Percentiles rank a stretch among this genome's conserved stretches.
These are phyloP conservation scores for Anguilla japonica DNA, from an alignment of 2,113 vertebrate genomes.

Conservation along the genomic window DNA sequence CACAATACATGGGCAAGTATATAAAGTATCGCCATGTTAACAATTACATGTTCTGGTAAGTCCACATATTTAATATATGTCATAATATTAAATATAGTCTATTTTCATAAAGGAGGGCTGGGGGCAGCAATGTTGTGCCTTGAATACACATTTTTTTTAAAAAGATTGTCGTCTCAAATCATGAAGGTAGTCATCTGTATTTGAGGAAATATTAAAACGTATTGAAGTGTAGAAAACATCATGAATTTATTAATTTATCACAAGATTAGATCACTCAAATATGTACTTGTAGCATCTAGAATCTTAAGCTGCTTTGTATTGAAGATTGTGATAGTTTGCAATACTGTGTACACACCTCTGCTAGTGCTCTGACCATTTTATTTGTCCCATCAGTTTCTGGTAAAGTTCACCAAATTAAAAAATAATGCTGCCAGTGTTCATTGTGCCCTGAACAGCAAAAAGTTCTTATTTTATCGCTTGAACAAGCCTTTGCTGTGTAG, in stretches of 20 bases:
- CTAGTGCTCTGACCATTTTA: background rate
- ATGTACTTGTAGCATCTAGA: background rate
- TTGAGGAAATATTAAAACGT: background rate
- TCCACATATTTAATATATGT: too few relatives aligned
- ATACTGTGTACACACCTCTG: background rate
- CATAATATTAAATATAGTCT: too few relatives aligned
- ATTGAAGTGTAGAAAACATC: too few relatives aligned
- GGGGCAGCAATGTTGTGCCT: too few relatives aligned
- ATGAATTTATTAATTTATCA: background rate
- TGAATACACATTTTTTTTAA: too few relatives aligned
- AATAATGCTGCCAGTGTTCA: background rate
- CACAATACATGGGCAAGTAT: too few relatives aligned
- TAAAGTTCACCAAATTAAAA: background rate
- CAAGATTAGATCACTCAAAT: background rate
- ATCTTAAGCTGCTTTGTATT: background rate
- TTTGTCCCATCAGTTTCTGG: background rate
- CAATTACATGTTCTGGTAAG: too few relatives aligned
- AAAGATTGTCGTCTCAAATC: background rate
- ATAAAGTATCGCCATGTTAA: too few relatives aligned
- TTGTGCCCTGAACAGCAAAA: background rate
- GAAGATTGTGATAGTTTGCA: background rate
- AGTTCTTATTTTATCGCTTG: background rate
- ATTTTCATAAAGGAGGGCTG: too few relatives aligned
- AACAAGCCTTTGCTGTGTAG: background rate
- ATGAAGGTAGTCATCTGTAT: background rate